Base-by-base conservation (phyloP, 2,797 vertebrate genomes). In the Micromesistius poutassou region DNA sequence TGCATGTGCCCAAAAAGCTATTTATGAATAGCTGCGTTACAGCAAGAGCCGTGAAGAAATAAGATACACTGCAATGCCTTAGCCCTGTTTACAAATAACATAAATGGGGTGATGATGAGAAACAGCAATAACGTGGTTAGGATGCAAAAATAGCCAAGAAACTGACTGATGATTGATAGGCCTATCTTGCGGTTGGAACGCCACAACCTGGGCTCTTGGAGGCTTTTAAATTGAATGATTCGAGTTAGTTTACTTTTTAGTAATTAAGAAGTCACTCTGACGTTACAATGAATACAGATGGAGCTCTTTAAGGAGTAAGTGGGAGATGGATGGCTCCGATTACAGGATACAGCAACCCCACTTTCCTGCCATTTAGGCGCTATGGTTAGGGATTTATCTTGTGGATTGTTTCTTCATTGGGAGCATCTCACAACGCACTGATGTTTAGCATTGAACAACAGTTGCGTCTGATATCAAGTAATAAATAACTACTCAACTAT, bases 211-310 rank as follows among this genome's bases (percentile, higher is more conserved):
- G 5, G n/a, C 55, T 62, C 13, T 0, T 28, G 62, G 22, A 62
- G 22, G 55, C 46, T 55, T 19, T 68, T 28, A 3, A 28, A 68
- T 28, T 0, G 9, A 68, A 68, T 25, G 62, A 9, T 28, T 68
- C 9, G 8, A 10, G 62, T 68, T 68, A 12, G 9, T 68, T 68
- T 68, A 28, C 62, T 28, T 28, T 68, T 28, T 28, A 68, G 62
- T 68, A 68, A 68, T 68, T 68, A 68, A 28, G 62, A n/a, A 62
- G 55, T n/a, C 55, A 62, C 22, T 55, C n/a, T 62, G 16, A 62
- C 22, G 19, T 62, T 25, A 68, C 62, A 68, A 68, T 68, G 9
- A 68, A 68, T 68, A 25, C 62, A 12, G 62, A 68, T 28, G 25
- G 62, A 68, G 62, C 62, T 28, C 62, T 28, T 68, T 68, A 68